Evolutionary conservation across 2,888 invertebrate species (phyloP), one percentile per base, ranked within the genome.

Genomic region (Xanthorhoe designata): DNA sequence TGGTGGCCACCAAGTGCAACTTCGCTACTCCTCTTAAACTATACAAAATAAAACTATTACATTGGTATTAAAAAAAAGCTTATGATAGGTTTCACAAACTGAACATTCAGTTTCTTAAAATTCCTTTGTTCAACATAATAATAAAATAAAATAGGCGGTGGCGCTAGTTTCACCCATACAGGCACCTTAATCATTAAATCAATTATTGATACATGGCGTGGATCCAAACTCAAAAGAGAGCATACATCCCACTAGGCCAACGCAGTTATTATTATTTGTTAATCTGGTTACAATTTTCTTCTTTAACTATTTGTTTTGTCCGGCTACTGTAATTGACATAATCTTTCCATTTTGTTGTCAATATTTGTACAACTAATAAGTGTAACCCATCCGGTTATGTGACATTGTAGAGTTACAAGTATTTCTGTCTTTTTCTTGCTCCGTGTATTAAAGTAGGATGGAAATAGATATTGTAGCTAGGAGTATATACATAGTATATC

Each of bases 261-360:
- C 13, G 1, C 38, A 13, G 38, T 13, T 42, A 7, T 32, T 5
- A 32, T 32, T 32, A 42, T 42, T 42, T 42, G 38, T 42, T 4
- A 3, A 42, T 42, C 38, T 42, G 13, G 38, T 50, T 50, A 19
- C 18, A 24, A 57, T 58, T 47, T 61, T 54, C 19, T 62, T 13
- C 24, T 56, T 52, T 17, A 62, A 45, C 29, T 49, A 57, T 62
- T 65, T 64, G 62, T 57, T 75, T 75, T 74, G 72, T 69, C 73
- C 70, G 64, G 59, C 64, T 59, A 49, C 58, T 54, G 59, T 35
- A 81, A 83, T 80, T 81, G 78, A 84, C 82, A 75, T 82, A 83
- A 82, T 82, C 81, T 80, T 80, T 80, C 73, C 74, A 80, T 81
- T 81, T 80, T 80, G 74, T 80, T 76, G 72, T 80, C 74, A 78